Evolutionary conservation across 53 echinoderm and acorn worm species (phyloP).

Genomic region (Holothuria leucospilota): DNA sequence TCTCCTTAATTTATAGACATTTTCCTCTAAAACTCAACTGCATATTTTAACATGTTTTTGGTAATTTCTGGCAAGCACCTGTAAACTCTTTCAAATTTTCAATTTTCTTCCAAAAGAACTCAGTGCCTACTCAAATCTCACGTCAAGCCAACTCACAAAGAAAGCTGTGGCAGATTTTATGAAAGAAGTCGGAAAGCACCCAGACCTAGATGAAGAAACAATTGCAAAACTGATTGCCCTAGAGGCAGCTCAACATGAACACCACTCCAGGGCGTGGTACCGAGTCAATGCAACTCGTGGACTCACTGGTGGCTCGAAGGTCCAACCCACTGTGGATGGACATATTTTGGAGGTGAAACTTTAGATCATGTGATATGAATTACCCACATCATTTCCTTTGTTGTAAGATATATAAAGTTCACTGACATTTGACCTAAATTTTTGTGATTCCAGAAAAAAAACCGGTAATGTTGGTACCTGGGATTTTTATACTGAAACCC

Average conservation of each 20-base stretch:
- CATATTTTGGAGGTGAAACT: conserved; percentile 77
- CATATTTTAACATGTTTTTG: too few species aligned
- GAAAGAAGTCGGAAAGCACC: conserved; percentile 93
- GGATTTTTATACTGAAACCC: too few species aligned
- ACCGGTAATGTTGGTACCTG: too few species aligned
- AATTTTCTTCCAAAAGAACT: conserved; percentile 4
- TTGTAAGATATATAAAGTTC: too few species aligned
- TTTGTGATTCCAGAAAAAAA: too few species aligned
- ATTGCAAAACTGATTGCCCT: conserved; percentile 88
- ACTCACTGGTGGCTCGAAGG: conserved; percentile 80
- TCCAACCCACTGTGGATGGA: conserved; percentile 74
- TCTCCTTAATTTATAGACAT: too few species aligned
- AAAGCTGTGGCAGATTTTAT: conserved; percentile 88
- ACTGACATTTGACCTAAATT: too few species aligned
- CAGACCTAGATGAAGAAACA: conserved; percentile 80
- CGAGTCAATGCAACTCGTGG: conserved; percentile 89
- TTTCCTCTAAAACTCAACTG: too few species aligned
- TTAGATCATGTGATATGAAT: not conserved
- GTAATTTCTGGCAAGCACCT: too few species aligned
- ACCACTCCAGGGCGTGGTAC: conserved; percentile 94
- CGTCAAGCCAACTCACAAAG: conserved; percentile 79
- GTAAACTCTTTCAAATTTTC: too few species aligned
- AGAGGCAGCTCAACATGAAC: conserved; percentile 87
- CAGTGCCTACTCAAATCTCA: conserved; percentile 50
- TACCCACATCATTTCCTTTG: too few species aligned